Evolutionary conservation across 53 echinoderm and acorn worm genomes (phyloP).

Genomic region (Holothuria leucospilota): DNA sequence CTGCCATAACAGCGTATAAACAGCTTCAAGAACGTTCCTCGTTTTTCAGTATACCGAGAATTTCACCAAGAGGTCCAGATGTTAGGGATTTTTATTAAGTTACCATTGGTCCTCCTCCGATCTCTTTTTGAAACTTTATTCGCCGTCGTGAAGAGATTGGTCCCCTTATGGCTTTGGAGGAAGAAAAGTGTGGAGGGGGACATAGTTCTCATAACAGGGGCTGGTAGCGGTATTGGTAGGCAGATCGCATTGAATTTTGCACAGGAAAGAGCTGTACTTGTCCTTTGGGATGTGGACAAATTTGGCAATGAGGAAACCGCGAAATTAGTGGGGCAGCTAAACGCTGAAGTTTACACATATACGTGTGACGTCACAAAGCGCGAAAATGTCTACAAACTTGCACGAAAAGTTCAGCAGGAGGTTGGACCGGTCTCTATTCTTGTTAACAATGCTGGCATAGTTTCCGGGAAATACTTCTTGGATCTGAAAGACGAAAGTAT

Average conservation of each 20-base stretch:
- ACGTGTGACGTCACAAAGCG: slow-evolving; percentile 84
- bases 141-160: not conserved
- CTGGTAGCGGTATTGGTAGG: slow-evolving; percentile 87
- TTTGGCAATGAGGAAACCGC: slow-evolving; percentile 81
- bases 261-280: slow-evolving; percentile 60
- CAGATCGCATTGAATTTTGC: slow-evolving; percentile 81
- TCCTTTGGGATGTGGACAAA: slow-evolving; percentile 74
- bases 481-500: slow-evolving; percentile 81
- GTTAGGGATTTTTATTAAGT: not conserved
- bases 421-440: slow-evolving; percentile 85
- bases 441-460: slow-evolving; percentile 97
- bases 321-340: slow-evolving; percentile 57
- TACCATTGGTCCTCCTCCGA: not conserved
- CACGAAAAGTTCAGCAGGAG: slow-evolving; percentile 76
- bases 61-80: not conserved
- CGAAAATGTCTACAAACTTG: slow-evolving; percentile 72
- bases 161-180: slow-evolving; percentile 1
- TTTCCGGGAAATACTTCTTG: slow-evolving; percentile 75
- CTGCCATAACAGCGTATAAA: not conserved
- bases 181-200: slow-evolving; percentile 84
- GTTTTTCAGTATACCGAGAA: not conserved
- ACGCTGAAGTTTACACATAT: slow-evolving; percentile 73
- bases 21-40: not conserved
- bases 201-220: slow-evolving; percentile 84
- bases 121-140: slow-evolving; percentile 6